Conservation (phyloP, 2,888 invertebrate species). For the Drosophila pseudotakahashii region DNA sequence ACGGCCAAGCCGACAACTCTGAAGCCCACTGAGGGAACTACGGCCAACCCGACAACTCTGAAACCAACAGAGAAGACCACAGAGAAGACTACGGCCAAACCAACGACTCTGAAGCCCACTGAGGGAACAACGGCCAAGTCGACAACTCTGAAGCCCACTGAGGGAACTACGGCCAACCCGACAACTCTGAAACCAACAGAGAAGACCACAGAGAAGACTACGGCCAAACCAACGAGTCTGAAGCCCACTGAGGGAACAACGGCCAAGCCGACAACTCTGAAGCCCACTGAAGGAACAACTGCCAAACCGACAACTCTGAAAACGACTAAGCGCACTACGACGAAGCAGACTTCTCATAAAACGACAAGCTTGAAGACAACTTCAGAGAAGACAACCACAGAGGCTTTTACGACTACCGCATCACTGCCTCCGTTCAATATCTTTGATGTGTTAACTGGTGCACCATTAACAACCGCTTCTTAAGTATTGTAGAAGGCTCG, state of each 20-base stretch:
- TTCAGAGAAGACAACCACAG: neutral
- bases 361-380: neutral
- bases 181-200: neutral
- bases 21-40: neutral
- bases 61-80: neutral
- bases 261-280: neutral
- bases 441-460: constrained; percentile 22
- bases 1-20: neutral
- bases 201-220: too few relatives aligned
- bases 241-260: neutral
- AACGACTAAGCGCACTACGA: neutral
- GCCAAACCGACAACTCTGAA: neutral
- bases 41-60: neutral
- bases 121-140: neutral
- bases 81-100: neutral
- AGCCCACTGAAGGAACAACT: neutral
- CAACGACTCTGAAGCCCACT: neutral
- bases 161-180: neutral
- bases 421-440: constrained; percentile 48
- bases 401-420: constrained; percentile 6
- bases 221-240: neutral
- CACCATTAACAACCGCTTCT: neutral
- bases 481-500: neutral
- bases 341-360: neutral
- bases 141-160: neutral